Percentiles rank a stretch among this genome's conserved stretches.
Evolutionary conservation across 2,113 vertebrate species (phyloP).

Genomic region (Propithecus coquereli): DNA sequence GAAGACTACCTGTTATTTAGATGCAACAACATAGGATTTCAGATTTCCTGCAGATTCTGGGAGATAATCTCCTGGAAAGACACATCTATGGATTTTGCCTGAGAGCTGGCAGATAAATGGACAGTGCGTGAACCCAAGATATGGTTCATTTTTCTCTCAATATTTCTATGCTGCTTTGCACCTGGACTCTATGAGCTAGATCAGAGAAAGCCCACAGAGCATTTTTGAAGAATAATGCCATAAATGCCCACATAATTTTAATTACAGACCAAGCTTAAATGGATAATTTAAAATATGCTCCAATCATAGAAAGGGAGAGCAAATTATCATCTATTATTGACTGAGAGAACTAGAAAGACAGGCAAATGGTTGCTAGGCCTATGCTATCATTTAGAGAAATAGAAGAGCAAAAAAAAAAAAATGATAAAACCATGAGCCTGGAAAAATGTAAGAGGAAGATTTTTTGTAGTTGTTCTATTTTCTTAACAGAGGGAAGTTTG

Average conservation of each 20-base stretch:
- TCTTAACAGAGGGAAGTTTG: background rate
- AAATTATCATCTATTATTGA: slow-evolving; percentile 67
- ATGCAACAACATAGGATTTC: background rate
- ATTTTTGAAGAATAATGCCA: slow-evolving; percentile 58
- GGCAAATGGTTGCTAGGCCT: slow-evolving; percentile 22
- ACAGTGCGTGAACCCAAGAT: background rate
- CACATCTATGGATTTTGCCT: background rate
- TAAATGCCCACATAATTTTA: slow-evolving; percentile 67
- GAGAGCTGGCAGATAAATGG: background rate
- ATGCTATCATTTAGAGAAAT: slow-evolving; percentile 39
- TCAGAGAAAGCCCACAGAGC: slow-evolving; percentile 40
- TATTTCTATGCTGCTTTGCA: slow-evolving; percentile 46
- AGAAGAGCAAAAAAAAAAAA: background rate
- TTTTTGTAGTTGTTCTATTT: background rate
- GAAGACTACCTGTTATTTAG: background rate
- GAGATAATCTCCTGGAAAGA: background rate
- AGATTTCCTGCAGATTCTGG: background rate
- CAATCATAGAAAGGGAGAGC: slow-evolving; percentile 56
- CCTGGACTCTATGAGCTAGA: slow-evolving; percentile 44
- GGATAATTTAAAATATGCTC: slow-evolving; percentile 65
- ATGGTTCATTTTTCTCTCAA: background rate
- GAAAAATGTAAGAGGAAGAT: background rate
- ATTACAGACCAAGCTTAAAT: slow-evolving; percentile 64
- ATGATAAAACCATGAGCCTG: background rate
- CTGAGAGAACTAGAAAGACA: slow-evolving; percentile 27